phyloP scores from a whole-genome alignment of 2,113 vertebrate genomes.

The Pleuronectes platessa region DNA sequence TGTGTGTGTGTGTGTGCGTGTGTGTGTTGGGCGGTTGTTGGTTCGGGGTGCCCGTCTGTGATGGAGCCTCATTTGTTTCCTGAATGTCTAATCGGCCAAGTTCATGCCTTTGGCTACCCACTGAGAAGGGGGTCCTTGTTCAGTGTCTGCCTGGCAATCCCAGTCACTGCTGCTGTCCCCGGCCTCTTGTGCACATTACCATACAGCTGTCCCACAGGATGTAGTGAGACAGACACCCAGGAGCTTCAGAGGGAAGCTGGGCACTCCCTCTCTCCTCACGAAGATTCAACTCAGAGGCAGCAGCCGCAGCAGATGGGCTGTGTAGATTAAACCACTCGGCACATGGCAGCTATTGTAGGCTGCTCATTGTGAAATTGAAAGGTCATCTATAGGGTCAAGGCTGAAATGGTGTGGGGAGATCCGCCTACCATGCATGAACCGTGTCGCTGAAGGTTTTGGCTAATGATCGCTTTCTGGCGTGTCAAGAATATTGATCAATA shows the following conservation, averaged over 20 bases:
- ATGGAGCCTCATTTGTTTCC: conserved; percentile 83
- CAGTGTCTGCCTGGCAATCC: conserved; percentile 86
- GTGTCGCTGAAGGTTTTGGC: conserved; percentile 37
- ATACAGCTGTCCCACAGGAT: conserved; percentile 98
- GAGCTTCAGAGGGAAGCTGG: conserved; percentile 69
- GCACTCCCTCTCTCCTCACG: conserved; percentile 55
- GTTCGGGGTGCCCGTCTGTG: conserved; percentile 68
- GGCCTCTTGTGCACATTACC: conserved; percentile 91
- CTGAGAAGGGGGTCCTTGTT: conserved; percentile 89
- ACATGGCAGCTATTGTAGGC: conserved; percentile 85
- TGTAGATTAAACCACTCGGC: conserved; percentile 88
- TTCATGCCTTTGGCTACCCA: conserved; percentile 88
- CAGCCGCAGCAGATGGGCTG: conserved; percentile 90
- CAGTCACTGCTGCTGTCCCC: conserved; percentile 90
- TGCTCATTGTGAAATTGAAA: conserved; percentile 85
- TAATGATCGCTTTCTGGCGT: conserved; percentile 52
- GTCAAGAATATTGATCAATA: conserved; percentile 44
- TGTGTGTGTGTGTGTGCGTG: not conserved
- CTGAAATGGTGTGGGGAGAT: conserved; percentile 45
- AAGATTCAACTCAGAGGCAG: conserved; percentile 63
- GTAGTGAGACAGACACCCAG: conserved; percentile 82
- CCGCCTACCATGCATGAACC: conserved; percentile 32
- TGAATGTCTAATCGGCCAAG: conserved; percentile 93
- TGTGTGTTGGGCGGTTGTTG: conserved; percentile 46
- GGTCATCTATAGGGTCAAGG: conserved; percentile 81